These are phyloP conservation scores for Drosophila serrata DNA, from an alignment of 1,140 invertebrate genomes.

Conservation along the genomic window DNA sequence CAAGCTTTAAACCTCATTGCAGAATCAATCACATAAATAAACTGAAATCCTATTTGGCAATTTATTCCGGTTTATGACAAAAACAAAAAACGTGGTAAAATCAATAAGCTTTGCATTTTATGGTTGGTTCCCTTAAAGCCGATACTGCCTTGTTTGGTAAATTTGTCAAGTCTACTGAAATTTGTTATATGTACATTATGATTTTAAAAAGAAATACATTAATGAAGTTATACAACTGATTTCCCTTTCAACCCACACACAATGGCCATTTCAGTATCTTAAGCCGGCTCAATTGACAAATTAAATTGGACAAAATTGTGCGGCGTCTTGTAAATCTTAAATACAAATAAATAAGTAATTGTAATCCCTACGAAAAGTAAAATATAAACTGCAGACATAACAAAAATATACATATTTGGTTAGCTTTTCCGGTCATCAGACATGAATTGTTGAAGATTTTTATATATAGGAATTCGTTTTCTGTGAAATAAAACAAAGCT, in stretches of 20 bases:
- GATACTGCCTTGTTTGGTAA: constrained; percentile 13
- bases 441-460: not conserved
- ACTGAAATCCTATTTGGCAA: constrained; percentile 10
- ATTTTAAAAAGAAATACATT: not conserved
- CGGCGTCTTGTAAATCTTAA: not conserved
- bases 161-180: constrained; percentile 17
- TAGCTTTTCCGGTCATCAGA: not conserved
- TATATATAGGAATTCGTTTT: not conserved
- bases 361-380: not conserved
- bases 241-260: constrained; percentile 16
- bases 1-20: not conserved
- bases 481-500: not conserved
- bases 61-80: not conserved
- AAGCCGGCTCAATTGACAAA: constrained; percentile 20
- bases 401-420: not conserved
- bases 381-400: not conserved
- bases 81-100: not conserved
- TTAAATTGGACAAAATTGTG: constrained; percentile 8
- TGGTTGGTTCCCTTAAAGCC: constrained; percentile 15
- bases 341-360: constrained; percentile 11
- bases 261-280: constrained; percentile 17
- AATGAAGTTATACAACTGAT: constrained; percentile 16
- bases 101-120: constrained; percentile 13
- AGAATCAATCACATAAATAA: constrained; percentile 19
- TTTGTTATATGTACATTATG: constrained; percentile 1